Conservation (phyloP, 2,113 vertebrate species). For the Nothoprocta pentlandii region DNA sequence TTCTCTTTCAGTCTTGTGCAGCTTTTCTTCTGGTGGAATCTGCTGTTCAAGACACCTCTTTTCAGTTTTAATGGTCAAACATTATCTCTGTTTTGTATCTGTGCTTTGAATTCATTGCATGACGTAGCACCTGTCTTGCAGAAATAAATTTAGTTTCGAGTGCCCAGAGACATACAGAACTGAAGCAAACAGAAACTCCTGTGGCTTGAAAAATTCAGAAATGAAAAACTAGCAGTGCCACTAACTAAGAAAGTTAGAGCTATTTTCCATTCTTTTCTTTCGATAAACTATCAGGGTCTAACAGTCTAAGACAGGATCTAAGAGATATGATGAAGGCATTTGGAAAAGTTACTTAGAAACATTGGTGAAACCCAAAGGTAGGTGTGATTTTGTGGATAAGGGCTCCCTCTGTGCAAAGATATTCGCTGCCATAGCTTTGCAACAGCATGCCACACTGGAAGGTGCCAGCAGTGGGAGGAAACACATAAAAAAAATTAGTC, state of each 20-base stretch:
- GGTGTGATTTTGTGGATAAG: neutral
- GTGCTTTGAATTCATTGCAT: neutral
- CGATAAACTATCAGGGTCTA: neutral
- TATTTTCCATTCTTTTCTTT: neutral
- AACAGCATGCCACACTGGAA: constrained; percentile 31
- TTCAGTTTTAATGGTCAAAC: neutral
- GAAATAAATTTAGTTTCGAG: neutral
- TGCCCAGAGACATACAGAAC: neutral
- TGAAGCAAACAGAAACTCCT: neutral
- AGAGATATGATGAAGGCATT: neutral
- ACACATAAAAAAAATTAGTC: constrained; percentile 34
- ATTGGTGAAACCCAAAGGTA: neutral
- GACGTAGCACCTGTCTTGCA: neutral
- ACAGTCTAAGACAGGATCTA: neutral
- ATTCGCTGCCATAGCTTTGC: neutral
- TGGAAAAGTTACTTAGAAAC: neutral
- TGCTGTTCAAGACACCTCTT: neutral
- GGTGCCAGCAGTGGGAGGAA: constrained; percentile 19
- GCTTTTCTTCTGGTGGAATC: neutral
- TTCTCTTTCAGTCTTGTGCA: neutral
- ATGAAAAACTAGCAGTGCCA: neutral
- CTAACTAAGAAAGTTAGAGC: neutral
- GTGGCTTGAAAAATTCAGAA: neutral
- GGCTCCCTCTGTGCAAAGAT: constrained; percentile 41
- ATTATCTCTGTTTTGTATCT: neutral